These are phyloP conservation scores for Tetramorium simillimum DNA, from an alignment of 1,140 invertebrate species.

Conservation along the genomic window DNA sequence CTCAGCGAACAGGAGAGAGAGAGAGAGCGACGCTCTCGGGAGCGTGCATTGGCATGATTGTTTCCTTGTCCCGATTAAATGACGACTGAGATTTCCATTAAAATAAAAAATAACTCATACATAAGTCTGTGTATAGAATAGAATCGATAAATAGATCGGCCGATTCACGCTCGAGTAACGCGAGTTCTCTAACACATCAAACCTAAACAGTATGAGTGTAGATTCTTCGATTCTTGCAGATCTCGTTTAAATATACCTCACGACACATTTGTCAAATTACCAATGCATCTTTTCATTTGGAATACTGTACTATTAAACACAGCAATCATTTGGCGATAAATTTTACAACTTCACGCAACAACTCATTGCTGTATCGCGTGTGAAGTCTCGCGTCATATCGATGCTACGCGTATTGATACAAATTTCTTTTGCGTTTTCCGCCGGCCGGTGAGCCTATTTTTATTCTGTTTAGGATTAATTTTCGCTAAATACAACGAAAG, in stretches of 20 bases:
- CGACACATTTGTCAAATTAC: background rate
- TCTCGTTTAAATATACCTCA: background rate
- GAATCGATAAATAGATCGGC: background rate
- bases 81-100: background rate
- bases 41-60: conserved; percentile 9
- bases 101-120: background rate
- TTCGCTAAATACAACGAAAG: conserved; percentile 5
- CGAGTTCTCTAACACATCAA: conserved; percentile 23
- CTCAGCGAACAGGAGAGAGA: background rate
- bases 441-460: background rate
- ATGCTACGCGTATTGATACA: background rate
- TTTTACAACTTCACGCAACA: background rate
- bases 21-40: background rate
- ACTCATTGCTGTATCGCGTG: background rate
- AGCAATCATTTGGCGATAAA: background rate
- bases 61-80: background rate
- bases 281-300: background rate
- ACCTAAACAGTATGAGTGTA: conserved; percentile 24
- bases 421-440: background rate
- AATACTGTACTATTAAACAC: background rate
- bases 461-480: conserved; percentile 38
- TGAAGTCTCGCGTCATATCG: background rate
- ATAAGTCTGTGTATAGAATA: conserved; percentile 7
- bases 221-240: background rate
- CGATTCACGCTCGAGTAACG: conserved; percentile 29